phyloP scores from a whole-genome alignment of 2,888 invertebrate species.

The Thera obeliscata region DNA sequence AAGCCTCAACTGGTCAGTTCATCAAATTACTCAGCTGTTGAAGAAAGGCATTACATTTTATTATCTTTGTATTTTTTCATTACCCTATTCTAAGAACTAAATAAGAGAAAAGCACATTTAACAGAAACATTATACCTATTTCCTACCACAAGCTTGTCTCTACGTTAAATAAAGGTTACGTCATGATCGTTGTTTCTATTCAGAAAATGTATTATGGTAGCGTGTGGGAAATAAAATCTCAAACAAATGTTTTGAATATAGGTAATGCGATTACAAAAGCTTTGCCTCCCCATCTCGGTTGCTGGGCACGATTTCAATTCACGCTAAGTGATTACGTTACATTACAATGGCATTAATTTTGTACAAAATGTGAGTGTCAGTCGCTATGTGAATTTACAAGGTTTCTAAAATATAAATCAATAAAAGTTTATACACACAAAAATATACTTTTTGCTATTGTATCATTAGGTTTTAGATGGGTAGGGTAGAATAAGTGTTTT shows the following conservation, averaged over 20 bases:
- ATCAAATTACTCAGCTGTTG: conserved; percentile 54
- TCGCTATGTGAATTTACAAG: conserved; percentile 1
- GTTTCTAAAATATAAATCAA: not conserved
- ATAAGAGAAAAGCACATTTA: not conserved
- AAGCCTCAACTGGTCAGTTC: conserved; percentile 56
- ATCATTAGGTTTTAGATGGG: too few relatives aligned
- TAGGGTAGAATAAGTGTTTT: too few relatives aligned
- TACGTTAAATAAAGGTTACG: not conserved
- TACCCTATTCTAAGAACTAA: not conserved
- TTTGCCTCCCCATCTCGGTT: not conserved
- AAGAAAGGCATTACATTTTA: conserved; percentile 25
- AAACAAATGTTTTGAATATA: conserved; percentile 10
- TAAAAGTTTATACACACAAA: too few relatives aligned
- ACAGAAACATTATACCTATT: not conserved
- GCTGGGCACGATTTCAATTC: conserved; percentile 3
- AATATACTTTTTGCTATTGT: too few relatives aligned
- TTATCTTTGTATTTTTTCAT: not conserved
- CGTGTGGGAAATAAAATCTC: conserved; percentile 3
- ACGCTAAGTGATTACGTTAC: not conserved
- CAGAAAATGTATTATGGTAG: not conserved
- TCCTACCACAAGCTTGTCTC: not conserved
- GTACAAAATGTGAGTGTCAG: conserved; percentile 1
- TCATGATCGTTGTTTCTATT: not conserved
- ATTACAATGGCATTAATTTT: not conserved
- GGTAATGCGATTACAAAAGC: conserved; percentile 4